Conservation (phyloP, 2,113 vertebrate genomes). For the Cephalophus harveyi region DNA sequence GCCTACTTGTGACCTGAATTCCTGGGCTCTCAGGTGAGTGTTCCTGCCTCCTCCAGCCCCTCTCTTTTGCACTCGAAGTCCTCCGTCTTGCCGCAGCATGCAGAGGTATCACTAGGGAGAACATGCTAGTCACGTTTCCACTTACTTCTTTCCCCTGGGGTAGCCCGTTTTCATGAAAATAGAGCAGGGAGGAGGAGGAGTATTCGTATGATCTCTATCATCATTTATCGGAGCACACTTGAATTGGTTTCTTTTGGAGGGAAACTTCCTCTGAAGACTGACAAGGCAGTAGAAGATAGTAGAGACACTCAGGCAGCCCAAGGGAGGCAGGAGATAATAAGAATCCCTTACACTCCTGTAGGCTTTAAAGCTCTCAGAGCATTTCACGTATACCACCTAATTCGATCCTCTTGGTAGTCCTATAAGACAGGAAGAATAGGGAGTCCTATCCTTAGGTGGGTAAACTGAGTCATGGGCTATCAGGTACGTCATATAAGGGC, state of each 20-base stretch:
- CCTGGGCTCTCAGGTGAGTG: background rate
- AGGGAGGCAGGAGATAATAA: background rate
- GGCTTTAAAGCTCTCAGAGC: background rate
- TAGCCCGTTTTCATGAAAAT: background rate
- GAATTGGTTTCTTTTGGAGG: constrained; percentile 45
- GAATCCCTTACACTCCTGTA: background rate
- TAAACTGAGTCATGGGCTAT: background rate
- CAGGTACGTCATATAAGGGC: background rate
- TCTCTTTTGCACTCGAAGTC: background rate
- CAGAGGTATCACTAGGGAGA: background rate
- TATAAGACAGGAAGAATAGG: background rate
- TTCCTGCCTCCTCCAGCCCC: background rate
- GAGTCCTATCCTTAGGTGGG: background rate
- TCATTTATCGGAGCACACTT: constrained; percentile 36
- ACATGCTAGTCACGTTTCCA: background rate
- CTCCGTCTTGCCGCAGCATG: accelerated
- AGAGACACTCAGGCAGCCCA: background rate
- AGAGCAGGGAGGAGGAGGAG: background rate
- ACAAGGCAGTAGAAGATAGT: background rate
- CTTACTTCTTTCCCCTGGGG: background rate
- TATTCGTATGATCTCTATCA: background rate
- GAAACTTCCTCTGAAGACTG: constrained; percentile 18
- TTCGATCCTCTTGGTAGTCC: background rate
- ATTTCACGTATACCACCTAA: background rate
- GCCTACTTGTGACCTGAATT: background rate